Evolutionary conservation across 2,888 invertebrate species (phyloP).

Genomic region (Trileptium ribeirensis): DNA sequence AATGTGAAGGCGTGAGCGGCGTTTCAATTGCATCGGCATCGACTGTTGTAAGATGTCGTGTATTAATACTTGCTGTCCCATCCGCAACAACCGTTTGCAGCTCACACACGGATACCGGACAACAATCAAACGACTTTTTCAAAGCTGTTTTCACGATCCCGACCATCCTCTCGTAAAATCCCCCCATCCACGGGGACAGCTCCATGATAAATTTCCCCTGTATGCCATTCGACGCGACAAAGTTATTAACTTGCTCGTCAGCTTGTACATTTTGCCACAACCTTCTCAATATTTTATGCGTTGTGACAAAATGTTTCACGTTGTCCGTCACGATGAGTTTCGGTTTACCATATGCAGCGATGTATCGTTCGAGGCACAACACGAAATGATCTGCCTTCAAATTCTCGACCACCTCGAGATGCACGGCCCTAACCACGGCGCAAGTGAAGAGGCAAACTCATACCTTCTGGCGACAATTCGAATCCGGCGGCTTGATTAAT

Average conservation of each 20-base stretch:
- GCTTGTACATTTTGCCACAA: neutral
- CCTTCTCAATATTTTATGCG: neutral
- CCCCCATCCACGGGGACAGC: too few relatives aligned
- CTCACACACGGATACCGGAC: neutral
- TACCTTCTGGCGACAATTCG: neutral
- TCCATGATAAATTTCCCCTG: conserved; percentile 20
- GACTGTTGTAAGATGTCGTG: neutral
- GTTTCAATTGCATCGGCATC: neutral
- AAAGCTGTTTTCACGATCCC: conserved; percentile 8
- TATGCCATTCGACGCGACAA: neutral
- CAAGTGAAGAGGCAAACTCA: neutral
- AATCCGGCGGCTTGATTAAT: neutral
- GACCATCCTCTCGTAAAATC: conserved; percentile 16
- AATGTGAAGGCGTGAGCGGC: neutral
- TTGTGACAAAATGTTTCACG: neutral
- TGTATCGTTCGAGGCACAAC: neutral
- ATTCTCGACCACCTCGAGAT: neutral
- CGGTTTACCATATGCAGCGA: neutral
- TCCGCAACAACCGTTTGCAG: conserved; percentile 16
- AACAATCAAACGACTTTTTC: neutral
- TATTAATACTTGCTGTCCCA: conserved; percentile 7
- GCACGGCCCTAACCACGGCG: neutral
- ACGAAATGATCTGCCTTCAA: neutral
- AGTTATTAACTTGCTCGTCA: neutral
- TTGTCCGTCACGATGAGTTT: neutral